Conservation (phyloP, 2,888 invertebrate genomes). For the Embidobia sp. region DNA sequence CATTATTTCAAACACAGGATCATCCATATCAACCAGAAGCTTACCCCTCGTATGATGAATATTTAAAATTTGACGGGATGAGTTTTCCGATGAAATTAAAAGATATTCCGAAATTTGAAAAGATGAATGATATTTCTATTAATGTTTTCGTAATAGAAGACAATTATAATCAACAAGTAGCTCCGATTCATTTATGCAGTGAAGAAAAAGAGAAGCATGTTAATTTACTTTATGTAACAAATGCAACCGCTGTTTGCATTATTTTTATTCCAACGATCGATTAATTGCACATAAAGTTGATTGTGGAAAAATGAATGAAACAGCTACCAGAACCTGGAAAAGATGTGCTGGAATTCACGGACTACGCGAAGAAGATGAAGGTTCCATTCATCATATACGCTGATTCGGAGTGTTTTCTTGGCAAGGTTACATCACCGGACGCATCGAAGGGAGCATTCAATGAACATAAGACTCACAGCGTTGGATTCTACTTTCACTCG, state of each 20-base stretch:
- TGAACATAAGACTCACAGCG: not conserved
- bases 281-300: not conserved
- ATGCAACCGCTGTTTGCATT: constrained; percentile 11
- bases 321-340: not conserved
- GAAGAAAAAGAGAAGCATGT: constrained; percentile 4
- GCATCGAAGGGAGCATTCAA: not conserved
- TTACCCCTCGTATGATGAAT: no score
- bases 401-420: not conserved
- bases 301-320: not conserved
- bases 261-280: not conserved
- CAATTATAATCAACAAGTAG: not conserved
- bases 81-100: no score
- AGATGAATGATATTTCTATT: constrained; percentile 10
- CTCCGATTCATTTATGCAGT: not conserved
- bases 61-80: no score
- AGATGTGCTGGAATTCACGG: constrained; percentile 1
- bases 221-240: not conserved
- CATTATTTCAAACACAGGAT: no score
- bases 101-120: no score
- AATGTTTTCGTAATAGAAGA: constrained; percentile 2
- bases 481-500: not conserved
- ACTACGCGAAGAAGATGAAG: not conserved
- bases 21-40: no score
- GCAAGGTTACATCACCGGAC: not conserved
- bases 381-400: not conserved